Evolutionary conservation across 2,888 invertebrate species (phyloP), one percentile per base, ranked within the genome.

Genomic region (Acrobasis suavella): DNA sequence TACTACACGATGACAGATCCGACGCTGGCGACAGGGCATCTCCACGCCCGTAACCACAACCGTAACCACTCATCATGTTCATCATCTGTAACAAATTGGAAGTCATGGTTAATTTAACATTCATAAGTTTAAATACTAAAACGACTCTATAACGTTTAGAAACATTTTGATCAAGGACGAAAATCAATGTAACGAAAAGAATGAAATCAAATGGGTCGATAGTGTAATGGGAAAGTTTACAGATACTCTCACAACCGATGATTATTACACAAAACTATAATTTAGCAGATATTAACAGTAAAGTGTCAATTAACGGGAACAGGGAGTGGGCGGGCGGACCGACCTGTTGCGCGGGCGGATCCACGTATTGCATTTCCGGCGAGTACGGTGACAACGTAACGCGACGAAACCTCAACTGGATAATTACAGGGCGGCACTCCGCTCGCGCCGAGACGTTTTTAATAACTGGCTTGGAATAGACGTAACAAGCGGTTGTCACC

Each of bases 401-500:
- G 82, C 82, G 82, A 86, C 82, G 75, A 83, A 86, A 82, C 84
- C 83, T 81, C 87, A 89, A 89, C 87, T 87, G 85, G 84, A 89
- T 92, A 92, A 92, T 92, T 91, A 92, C 89, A 91, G 92, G 91
- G 91, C 91, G 92, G 91, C 84, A 73, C 91, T 89, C 92, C 91
- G 89, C 83, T 91, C 92, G 85, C 93, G 92, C 84, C 93, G 92
- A 93, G 92, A 92, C 90, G 93, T 92, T 93, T 93, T 93, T 93
- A 93, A 93, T 93, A 93, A 93, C 93, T 93, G 93, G 91, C 93
- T 93, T 92, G 82, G 90, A 80, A 86, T 89, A 87, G 89, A 89
- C 86, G 90, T 92, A 92, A 92, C 92, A 85, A 92, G 91, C 91
- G 92, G 92, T 92, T 92, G 91, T 91, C 91, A 88, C 91, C 89